Evolutionary conservation across 2,888 invertebrate genomes (phyloP), one percentile per base, ranked within the genome.

Genomic region (Limnephilus marmoratus): DNA sequence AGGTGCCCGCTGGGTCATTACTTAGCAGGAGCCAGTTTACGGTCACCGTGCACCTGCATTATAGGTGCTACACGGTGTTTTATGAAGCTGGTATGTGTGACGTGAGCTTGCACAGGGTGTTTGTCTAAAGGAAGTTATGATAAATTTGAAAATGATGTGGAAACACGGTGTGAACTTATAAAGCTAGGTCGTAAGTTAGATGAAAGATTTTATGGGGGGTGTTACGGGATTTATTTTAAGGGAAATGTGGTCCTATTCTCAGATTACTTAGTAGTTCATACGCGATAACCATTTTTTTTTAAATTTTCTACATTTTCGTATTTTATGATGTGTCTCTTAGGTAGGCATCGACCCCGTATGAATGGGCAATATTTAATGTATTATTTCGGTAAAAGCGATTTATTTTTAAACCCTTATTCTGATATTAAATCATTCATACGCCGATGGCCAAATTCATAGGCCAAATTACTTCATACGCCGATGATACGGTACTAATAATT

Each of bases 21-120:
- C 37, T 31, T 83, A 83, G 34, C 34, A 18, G 83, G 37, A 37
- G 24, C 24, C 34, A 18, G 31, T 37, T 83, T 83, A 83, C 37
- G 37, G 37, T 34, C 83, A 37, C 37, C 83, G 15, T 83, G 37
- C 24, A 83, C 83, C 83, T 83, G 83, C 83, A 68, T 68, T 68
- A 68, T 68, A n/a, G 68, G 68, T 68, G 24, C 24, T 68, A n/a
- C 68, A 68, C 1, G 68, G n/a, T 68, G 68, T 24, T 24, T 68
- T 68, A 68, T n/a, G 68, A 68, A 68, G 24, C 68, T 9, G 68
- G 24, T 24, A 68, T 24, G 68, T 68, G 68, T 68, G 68, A 68
- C 68, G 68, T 24, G 68, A 68, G 68, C 24, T 68, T n/a, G 24
- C 68, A 68, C n/a, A 68, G 68, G 68, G 9, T 68, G 24, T 68